Evolutionary conservation across 2,888 invertebrate species (phyloP), one percentile per base, ranked within the genome.

Genomic region (Sussaba pulchella): DNA sequence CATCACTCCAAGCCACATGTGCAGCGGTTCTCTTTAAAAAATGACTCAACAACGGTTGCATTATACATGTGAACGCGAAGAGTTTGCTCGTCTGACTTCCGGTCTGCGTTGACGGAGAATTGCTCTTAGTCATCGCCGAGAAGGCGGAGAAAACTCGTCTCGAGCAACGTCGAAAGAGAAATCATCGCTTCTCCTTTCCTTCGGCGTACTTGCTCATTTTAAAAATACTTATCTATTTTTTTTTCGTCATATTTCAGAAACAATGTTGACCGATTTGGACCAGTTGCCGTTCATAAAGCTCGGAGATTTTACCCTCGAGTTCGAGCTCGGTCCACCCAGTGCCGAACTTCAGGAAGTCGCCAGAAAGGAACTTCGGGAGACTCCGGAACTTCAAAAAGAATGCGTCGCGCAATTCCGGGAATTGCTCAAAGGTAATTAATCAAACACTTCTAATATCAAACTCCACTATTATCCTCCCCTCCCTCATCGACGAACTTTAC

Each of bases 261-360:
- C 95, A 76, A 96, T 97, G 96, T 92, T 97, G 89, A 96, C 96
- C 52, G 95, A 96, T 69, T 92, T 96, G 88, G 94, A 95, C 17
- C 93, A 94, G 84, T 88, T 96, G 81, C 96, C 96, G 6, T 94
- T 93, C 0, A 92, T 97, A 43, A 94, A 95, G 91, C 91, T 96
- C 50, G 96, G 96, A 1, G 92, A 93, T 57, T 95, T 94, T 88
- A 92, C 93, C 8, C 93, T 96, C 43, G 94, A 95, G 87, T 94
- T 97, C 84, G 97, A 97, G 88, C 91, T 97, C 74, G 95, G 95
- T 0, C 94, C 95, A 41, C 94, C 95, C 0, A 92, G 93, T 12
- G 93, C 95, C 5, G 94, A 95, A 66, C 93, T 95, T 19, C 93
- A 93, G 85, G 96, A 96, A 89, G 94, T 96, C 36, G 96, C 96